Base-by-base conservation (phyloP, 2,797 vertebrate genomes). In the Champsocephalus esox region DNA sequence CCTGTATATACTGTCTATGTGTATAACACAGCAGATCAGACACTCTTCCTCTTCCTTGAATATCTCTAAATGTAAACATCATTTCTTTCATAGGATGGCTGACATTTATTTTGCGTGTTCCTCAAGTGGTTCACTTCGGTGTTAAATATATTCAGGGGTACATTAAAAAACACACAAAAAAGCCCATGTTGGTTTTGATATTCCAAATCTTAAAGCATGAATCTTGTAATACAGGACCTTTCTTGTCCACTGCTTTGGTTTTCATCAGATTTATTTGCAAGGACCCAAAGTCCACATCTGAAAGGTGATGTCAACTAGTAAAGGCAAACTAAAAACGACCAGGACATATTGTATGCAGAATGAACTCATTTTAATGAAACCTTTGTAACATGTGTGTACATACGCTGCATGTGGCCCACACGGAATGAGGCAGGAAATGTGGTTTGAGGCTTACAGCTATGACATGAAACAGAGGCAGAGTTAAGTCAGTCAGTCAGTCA, bases 401-500 rank as follows among this genome's bases (percentile, higher is more conserved):
- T 58, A 49, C n/a, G 44, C 59, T 70, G 50, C 56, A 49, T 62
- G 52, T 24, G 56, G 46, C 62, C 14, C 13, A 16, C 0, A 58
- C 12, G 0, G 12, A 71, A 34, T 73, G 71, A 87, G 75, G 76
- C 70, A 81, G 75, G 66, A 54, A 58, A 52, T 52, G 69, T 78
- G 75, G 56, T 61, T 79, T 66, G 28, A 51, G 48, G 70, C 5
- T 70, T 67, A 72, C 51, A 21, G 77, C 61, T 48, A 28, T 28
- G 24, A 4, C 17, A 21, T 63, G 24, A 34, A 44, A 56, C 3
- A 10, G 49, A 54, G 46, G 55, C 6, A 34, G 51, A 21, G 43
- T 65, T 73, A 46, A 13, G 73, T 28, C 28, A 28, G 73, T 28
- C 28, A 28, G 73, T 28, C 28, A 28, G 58, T 95, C 89, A 95